Conservation (phyloP, 2,888 invertebrate species). For the Marronus borbonicus region DNA sequence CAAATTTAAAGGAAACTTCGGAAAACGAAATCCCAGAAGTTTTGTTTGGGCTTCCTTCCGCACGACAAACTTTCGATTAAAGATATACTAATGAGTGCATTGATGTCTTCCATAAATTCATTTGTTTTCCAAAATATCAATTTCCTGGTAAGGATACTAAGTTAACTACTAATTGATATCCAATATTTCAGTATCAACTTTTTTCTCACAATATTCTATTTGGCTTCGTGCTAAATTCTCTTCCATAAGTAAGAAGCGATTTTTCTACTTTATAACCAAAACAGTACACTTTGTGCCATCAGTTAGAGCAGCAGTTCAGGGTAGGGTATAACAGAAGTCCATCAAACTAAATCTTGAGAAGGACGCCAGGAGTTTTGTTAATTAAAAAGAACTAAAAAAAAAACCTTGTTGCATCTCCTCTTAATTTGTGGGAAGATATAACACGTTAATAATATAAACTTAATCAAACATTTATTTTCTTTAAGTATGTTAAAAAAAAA, state of each 20-base stretch:
- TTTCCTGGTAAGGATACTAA: background rate
- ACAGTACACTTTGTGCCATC: too few species aligned
- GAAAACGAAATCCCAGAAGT: conserved; percentile 25
- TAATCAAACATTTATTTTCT: too few species aligned
- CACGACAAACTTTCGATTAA: background rate
- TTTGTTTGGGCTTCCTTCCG: conserved; percentile 25
- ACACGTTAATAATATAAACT: too few species aligned
- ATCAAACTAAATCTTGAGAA: too few species aligned
- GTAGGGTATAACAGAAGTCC: too few species aligned
- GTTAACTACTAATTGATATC: background rate
- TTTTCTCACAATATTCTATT: background rate
- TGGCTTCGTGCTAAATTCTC: background rate
- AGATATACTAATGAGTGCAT: conserved; percentile 33
- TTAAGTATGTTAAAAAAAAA: too few species aligned
- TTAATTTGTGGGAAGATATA: too few species aligned
- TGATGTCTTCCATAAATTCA: background rate
- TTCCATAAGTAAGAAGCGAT: background rate
- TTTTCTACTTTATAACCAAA: too few species aligned
- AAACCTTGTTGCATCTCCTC: too few species aligned
- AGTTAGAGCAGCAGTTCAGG: too few species aligned
- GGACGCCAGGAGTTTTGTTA: too few species aligned
- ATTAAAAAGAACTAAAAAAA: too few species aligned
- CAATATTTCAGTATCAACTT: background rate
- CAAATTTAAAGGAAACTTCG: conserved; percentile 15
- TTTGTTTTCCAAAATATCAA: conserved; percentile 11